These are phyloP conservation scores for Dryobotodes eremita DNA, from an alignment of 2,888 invertebrate species.

Conservation along the genomic window DNA sequence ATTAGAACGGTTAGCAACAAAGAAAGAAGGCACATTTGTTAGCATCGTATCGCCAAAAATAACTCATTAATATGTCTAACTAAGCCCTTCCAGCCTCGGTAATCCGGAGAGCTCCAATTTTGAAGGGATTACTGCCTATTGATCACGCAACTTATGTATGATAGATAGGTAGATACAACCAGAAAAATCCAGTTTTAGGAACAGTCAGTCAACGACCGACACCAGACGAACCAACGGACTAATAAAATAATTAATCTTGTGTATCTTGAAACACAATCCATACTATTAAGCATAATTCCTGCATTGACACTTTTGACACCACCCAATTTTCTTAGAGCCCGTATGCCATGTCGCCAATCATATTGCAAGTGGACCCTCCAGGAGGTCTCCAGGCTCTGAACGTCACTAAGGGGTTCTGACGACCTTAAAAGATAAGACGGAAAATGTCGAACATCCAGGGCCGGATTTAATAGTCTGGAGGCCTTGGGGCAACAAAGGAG, in stretches of 20 bases:
- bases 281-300: neutral
- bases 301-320: neutral
- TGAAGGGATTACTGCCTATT: constrained; percentile 62
- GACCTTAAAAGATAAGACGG: neutral
- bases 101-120: constrained; percentile 66
- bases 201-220: neutral
- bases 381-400: neutral
- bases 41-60: constrained; percentile 33
- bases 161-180: neutral
- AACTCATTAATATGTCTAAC: constrained; percentile 62
- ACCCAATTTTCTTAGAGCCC: neutral
- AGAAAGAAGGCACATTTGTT: constrained; percentile 1
- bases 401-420: neutral
- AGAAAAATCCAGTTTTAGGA: constrained; percentile 5
- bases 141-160: constrained; percentile 42
- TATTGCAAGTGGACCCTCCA: neutral
- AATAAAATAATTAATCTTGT: too few species aligned
- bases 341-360: neutral
- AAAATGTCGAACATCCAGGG: neutral
- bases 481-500: too few species aligned
- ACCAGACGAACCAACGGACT: neutral
- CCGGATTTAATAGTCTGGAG: too few species aligned
- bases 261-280: neutral
- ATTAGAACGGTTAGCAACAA: neutral
- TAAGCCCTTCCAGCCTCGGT: constrained; percentile 40